Percentiles rank a stretch among this genome's conserved stretches.
Evolutionary conservation across 2,113 vertebrate genomes (phyloP).

Genomic region (Psittacara wagleri): DNA sequence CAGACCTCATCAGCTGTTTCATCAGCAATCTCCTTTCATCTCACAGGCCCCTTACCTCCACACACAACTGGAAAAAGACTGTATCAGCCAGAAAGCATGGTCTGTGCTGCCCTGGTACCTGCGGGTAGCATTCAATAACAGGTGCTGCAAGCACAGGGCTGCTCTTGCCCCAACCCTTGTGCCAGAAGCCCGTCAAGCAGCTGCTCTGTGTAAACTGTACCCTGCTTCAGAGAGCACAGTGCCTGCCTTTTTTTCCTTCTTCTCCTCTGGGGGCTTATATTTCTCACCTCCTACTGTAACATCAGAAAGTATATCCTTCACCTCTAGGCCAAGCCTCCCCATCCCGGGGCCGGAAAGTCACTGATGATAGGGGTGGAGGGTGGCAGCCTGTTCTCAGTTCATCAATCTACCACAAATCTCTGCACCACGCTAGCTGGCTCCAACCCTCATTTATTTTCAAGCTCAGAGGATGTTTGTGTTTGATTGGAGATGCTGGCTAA

Average conservation of each 20-base stretch:
- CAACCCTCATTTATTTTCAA: slow-evolving; percentile 22
- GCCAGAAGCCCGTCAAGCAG: slow-evolving; percentile 22
- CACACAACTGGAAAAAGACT: neutral
- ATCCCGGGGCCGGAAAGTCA: slow-evolving; percentile 18
- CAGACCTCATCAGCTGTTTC: neutral
- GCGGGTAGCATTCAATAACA: slow-evolving; percentile 37
- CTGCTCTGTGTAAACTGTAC: neutral
- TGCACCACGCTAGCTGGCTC: slow-evolving; percentile 12
- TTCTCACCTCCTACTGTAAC: slow-evolving; percentile 46
- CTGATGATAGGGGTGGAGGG: neutral
- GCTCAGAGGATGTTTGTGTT: slow-evolving; percentile 23
- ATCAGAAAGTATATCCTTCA: slow-evolving; percentile 22
- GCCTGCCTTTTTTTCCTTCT: neutral
- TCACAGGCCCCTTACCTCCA: neutral
- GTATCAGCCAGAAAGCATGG: neutral
- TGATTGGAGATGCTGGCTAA: slow-evolving; percentile 11
- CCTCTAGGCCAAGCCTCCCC: neutral
- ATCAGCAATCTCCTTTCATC: neutral
- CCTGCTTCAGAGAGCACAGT: neutral
- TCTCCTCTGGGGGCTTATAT: neutral
- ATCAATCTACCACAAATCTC: slow-evolving; percentile 38
- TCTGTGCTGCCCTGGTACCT: slow-evolving; percentile 27
- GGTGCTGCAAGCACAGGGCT: neutral
- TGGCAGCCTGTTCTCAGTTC: slow-evolving; percentile 58
- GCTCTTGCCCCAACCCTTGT: neutral